Percentiles rank a stretch among this genome's conserved stretches.
These are phyloP conservation scores for Oenanthe oenanthe DNA, from an alignment of 2,113 vertebrate species.

Conservation along the genomic window DNA sequence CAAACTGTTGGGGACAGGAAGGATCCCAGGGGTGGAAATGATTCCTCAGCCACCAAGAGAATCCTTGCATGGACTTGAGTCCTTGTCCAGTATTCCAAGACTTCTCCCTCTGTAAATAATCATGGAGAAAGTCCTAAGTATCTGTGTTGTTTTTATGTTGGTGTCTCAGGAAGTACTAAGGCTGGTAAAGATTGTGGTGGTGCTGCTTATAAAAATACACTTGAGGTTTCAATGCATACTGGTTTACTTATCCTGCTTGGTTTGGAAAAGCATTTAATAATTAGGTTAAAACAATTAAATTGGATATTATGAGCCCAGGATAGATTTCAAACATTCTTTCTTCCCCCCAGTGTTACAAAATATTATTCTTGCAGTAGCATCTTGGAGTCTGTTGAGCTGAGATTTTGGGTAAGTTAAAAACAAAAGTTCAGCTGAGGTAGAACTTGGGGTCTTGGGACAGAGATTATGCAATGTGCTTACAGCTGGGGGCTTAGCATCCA, in stretches of 20 bases:
- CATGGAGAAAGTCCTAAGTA: neutral
- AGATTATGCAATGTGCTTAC: neutral
- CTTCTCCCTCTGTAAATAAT: neutral
- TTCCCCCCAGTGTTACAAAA: neutral
- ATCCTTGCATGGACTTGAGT: neutral
- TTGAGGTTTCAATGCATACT: neutral
- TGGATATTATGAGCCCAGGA: neutral
- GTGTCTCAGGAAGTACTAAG: neutral
- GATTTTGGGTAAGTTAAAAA: neutral
- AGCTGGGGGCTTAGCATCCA: neutral
- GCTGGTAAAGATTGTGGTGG: neutral
- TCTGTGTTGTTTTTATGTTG: neutral
- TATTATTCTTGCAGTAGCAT: neutral
- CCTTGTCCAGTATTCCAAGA: neutral
- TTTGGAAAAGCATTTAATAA: conserved; percentile 7
- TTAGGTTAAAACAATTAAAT: conserved; percentile 41
- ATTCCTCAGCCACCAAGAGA: neutral
- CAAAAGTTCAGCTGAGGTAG: neutral
- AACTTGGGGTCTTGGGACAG: neutral
- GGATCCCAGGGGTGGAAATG: neutral
- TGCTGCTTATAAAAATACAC: neutral
- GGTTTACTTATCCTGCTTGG: neutral
- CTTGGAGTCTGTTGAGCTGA: neutral
- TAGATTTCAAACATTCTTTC: neutral
- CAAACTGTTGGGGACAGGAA: neutral